Conservation (phyloP, 2,797 vertebrate species). For the Atherinosoma microstoma region DNA sequence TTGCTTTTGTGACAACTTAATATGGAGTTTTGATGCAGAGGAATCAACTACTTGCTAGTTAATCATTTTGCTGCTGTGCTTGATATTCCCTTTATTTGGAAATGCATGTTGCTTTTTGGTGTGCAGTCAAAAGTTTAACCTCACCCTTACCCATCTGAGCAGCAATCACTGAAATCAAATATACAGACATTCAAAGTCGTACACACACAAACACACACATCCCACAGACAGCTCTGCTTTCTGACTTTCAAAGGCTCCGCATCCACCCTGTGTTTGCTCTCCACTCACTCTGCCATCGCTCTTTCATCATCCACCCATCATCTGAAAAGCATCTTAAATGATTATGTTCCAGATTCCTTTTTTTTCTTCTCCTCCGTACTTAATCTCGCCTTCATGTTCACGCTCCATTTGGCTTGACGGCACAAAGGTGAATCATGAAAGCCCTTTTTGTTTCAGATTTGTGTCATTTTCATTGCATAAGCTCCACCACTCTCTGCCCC, state of each 20-base stretch:
- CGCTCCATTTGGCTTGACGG: slow-evolving; percentile 59
- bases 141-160: slow-evolving; percentile 37
- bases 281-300: slow-evolving; percentile 44
- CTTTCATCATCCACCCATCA: slow-evolving; percentile 75
- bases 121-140: slow-evolving; percentile 47
- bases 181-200: neutral
- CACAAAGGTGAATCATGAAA: slow-evolving; percentile 74
- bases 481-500: slow-evolving; percentile 47
- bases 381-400: slow-evolving; percentile 72
- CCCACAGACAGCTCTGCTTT: slow-evolving; percentile 54
- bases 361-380: slow-evolving; percentile 30
- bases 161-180: slow-evolving; percentile 51
- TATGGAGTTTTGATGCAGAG: neutral
- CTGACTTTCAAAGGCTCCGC: slow-evolving; percentile 66
- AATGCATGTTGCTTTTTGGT: slow-evolving; percentile 27
- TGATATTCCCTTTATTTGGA: slow-evolving; percentile 1
- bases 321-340: slow-evolving; percentile 78
- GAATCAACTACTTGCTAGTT: neutral
- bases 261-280: slow-evolving; percentile 62
- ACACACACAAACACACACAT: slow-evolving; percentile 13
- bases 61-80: slow-evolving; percentile 3
- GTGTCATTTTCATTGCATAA: slow-evolving; percentile 70
- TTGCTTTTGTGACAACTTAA: neutral
- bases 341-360: slow-evolving; percentile 64
- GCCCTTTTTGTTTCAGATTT: slow-evolving; percentile 75